Base-by-base conservation (phyloP, 2,797 vertebrate species). In the Lepus townsendii region DNA sequence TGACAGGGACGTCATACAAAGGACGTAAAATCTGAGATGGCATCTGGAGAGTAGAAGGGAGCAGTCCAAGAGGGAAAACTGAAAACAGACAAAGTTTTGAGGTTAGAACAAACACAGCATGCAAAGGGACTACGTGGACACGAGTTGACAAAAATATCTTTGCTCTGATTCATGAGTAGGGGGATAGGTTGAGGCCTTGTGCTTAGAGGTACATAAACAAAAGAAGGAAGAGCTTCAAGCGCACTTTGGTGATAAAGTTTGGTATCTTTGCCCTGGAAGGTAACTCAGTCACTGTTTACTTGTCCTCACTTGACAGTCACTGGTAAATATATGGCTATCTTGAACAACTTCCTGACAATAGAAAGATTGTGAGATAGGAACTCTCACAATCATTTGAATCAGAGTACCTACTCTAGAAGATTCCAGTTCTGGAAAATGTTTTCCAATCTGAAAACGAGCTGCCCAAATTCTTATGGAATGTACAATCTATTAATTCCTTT, bases 41-140 rank as follows among this genome's bases (percentile, higher is more conserved):
- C n/a, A 65, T 86, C 42, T 80, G 66, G 24, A 65, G 32, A 62
- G 6, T 12, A 24, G 54, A 87, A 50, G 19, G 52, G 78, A 38
- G 19, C 5, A 68, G 86, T 79, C 11, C 42, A 73, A 73, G n/a
- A 63, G 47, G 30, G 26, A 93, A 93, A 90, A n/a, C 80, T 91
- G n/a, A 50, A 50, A 68, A 38, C 35, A 95, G 54, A 12, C 20
- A 16, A 82, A 77, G 57, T 32, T 85, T 27, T 52, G 65, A 71
- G 20, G 13, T 76, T 68, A 19, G 52, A 92, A 83, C 8, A 35
- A 83, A 42, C 22, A 63, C 1, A 30, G 1, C 20, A 71, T 1
- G 7, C 90, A 63, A 93, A 50, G 19, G 66, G 24, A 27, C 50
- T 60, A 62, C 54, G 19, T 57, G 9, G 7, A 71, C 9, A 17